Evolutionary conservation across 2,888 invertebrate genomes (phyloP), one percentile per base, ranked within the genome.

Genomic region (Drosophila subsilvestris): DNA sequence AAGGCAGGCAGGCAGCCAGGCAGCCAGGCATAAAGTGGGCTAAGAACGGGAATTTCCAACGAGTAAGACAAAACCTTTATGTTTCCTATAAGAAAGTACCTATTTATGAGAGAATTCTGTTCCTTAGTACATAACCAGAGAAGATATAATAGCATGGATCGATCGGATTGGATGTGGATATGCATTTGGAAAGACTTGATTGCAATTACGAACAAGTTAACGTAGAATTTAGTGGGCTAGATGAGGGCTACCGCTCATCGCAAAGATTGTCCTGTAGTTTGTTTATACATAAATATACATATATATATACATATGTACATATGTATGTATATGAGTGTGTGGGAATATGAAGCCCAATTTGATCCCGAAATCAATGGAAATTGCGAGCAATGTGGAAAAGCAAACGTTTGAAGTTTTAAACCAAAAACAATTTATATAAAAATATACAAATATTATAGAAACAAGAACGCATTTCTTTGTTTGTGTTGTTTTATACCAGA

Each of bases 131-230:
- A 57, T 68, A 56, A 68, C 74, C n/a, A 37, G 2, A 6, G 37
- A 14, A n/a, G 37, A 37, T n/a, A n/a, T 7, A n/a, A 37, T n/a
- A 37, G 14, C n/a, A 37, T 37, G 14, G 14, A 50, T 58, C 58
- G 14, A 50, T 58, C 58, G 55, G 17, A 49, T 62, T 25, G 56
- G 18, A 18, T 51, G 47, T 68, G 47, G 50, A 12, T 32, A n/a
- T n/a, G 55, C 68, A 69, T 82, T 72, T 78, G 63, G 45, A 73
- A 63, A 80, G 79, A 86, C 81, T 80, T 76, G 59, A 84, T 75
- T 63, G 78, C 68, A 80, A 84, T 81, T 71, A 86, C 37, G 59
- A 77, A 65, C 17, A 78, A 86, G 86, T 81, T 86, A 81, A 81
- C 81, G 78, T 81, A 81, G 86, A 49, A 67, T 32, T 75, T 80